Percentiles rank a stretch among this genome's conserved stretches.
Evolutionary conservation across 2,113 vertebrate species (phyloP).

Genomic region (Henicopernis longicauda): DNA sequence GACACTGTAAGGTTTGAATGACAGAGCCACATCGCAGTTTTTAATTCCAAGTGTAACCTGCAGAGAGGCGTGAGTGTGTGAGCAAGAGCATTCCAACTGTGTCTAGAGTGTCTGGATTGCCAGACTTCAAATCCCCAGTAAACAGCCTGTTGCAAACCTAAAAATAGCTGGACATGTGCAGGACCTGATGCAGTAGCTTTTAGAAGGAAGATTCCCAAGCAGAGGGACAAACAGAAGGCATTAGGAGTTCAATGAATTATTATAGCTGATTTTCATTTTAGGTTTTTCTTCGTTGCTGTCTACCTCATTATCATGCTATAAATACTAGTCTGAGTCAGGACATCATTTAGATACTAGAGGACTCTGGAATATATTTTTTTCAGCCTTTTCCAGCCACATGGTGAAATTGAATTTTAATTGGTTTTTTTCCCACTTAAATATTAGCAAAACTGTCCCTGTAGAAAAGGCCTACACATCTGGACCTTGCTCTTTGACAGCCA

Average conservation of each 20-base stretch:
- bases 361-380: not conserved
- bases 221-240: not conserved
- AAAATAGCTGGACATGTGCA: conserved; percentile 62
- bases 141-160: conserved; percentile 58
- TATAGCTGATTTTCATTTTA: not conserved
- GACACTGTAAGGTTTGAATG: conserved; percentile 48
- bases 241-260: not conserved
- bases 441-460: not conserved
- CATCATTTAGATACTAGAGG: not conserved
- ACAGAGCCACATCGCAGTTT: conserved; percentile 53
- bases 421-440: not conserved
- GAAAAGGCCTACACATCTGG: not conserved
- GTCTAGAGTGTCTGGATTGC: conserved; percentile 63
- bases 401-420: not conserved
- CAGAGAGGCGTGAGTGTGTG: not conserved
- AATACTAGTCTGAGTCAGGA: not conserved
- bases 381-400: not conserved
- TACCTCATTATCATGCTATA: not conserved
- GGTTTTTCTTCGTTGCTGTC: not conserved
- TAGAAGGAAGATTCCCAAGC: conserved; percentile 9
- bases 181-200: conserved; percentile 54
- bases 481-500: not conserved
- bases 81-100: conserved; percentile 58
- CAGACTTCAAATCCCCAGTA: conserved; percentile 64
- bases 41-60: conserved; percentile 62